These are phyloP conservation scores for Calvadosia cruxmelitensis DNA, from an alignment of 30 jellyfish, hydroid and myxozoan species.

Conservation along the genomic window DNA sequence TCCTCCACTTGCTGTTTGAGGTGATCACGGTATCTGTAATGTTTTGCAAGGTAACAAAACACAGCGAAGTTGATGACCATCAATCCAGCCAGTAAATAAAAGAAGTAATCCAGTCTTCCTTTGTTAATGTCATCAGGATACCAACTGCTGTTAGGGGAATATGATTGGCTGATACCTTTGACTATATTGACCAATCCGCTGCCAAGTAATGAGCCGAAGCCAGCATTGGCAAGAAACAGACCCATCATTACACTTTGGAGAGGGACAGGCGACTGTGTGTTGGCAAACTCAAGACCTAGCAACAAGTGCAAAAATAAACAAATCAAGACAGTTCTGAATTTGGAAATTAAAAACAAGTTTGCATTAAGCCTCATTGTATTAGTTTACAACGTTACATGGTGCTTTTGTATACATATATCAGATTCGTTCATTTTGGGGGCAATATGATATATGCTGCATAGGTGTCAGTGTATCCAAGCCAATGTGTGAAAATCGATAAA, in stretches of 20 bases:
- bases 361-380: too few relatives aligned
- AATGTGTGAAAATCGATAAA: too few relatives aligned
- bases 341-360: too few relatives aligned
- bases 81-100: conserved; percentile 43
- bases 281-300: conserved; percentile 73
- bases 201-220: conserved; percentile 77
- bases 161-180: conserved; percentile 9
- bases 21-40: conserved; percentile 7
- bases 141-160: conserved; percentile 28
- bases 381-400: too few relatives aligned
- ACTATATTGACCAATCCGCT: conserved; percentile 51
- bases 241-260: conserved; percentile 89
- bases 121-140: conserved; percentile 25
- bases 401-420: too few relatives aligned
- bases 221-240: conserved; percentile 49
- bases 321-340: too few relatives aligned
- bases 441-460: too few relatives aligned
- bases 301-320: not conserved
- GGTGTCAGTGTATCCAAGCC: too few relatives aligned
- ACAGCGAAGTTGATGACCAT: conserved; percentile 41
- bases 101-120: conserved; percentile 43
- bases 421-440: too few relatives aligned
- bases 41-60: conserved; percentile 38
- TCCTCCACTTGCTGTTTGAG: not conserved
- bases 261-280: conserved; percentile 74